A percentile compares a stretch with the other conserved stretches of the same genome.
Evolutionary conservation across 2,113 vertebrate genomes (phyloP).

Genomic region (Crotalus helleri): DNA sequence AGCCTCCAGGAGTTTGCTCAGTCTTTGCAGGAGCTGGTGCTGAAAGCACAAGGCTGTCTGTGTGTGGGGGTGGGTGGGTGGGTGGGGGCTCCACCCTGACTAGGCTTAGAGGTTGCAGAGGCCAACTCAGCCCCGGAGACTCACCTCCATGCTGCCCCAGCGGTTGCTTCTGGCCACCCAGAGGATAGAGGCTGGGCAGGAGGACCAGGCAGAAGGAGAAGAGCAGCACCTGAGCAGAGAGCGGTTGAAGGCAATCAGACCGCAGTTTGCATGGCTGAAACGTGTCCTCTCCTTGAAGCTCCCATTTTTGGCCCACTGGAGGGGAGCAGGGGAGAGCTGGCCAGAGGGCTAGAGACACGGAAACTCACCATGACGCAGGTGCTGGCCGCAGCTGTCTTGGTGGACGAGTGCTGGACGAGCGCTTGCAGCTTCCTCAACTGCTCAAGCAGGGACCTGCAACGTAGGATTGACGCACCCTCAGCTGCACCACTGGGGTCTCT

Average conservation of each 20-base stretch:
- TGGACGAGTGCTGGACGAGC: constrained; percentile 68
- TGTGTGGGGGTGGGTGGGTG: too few species aligned
- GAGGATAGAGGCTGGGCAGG: constrained; percentile 77
- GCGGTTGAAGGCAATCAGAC: neutral
- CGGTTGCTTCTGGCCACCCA: constrained; percentile 59
- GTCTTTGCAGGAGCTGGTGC: neutral
- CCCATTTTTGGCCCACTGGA: neutral
- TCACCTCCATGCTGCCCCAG: constrained; percentile 72
- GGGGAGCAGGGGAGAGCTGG: neutral
- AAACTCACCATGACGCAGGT: constrained; percentile 79
- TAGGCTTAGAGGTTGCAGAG: neutral
- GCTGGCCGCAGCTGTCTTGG: constrained; percentile 75
- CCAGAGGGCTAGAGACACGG: neutral
- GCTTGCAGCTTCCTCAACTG: constrained; percentile 80
- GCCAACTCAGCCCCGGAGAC: constrained; percentile 1
- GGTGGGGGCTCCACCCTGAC: neutral
- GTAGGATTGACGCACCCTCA: neutral
- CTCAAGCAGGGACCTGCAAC: constrained; percentile 79
- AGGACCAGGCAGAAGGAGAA: constrained; percentile 86
- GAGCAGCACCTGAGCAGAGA: constrained; percentile 76
- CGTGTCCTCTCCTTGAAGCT: neutral
- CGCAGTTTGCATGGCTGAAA: fast-evolving
- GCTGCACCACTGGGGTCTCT: neutral
- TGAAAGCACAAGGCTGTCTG: neutral
- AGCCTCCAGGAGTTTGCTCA: neutral